Conservation (phyloP, 2,888 invertebrate genomes). For the Agrilus mali region DNA sequence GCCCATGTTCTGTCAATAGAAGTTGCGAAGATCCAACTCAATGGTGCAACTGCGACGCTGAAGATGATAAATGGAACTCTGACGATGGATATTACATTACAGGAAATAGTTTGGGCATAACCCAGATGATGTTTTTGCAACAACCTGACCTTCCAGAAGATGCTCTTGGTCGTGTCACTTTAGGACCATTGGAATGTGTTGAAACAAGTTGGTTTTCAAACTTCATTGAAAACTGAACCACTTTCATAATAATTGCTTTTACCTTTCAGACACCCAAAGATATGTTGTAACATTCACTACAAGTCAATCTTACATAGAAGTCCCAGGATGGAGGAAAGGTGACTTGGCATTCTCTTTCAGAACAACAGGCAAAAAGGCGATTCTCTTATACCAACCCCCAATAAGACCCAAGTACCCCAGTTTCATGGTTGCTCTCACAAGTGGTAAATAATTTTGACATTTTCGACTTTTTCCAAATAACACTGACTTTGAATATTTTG, state of each 20-base stretch:
- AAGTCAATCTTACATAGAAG: conserved; percentile 83
- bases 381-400: conserved; percentile 81
- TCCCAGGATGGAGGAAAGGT: conserved; percentile 86
- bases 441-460: conserved; percentile 41
- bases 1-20: conserved; percentile 63
- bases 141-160: conserved; percentile 71
- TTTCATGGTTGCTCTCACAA: conserved; percentile 82
- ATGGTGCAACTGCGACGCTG: conserved; percentile 85
- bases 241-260: neutral
- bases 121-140: conserved; percentile 81
- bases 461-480: neutral
- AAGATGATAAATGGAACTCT: conserved; percentile 75
- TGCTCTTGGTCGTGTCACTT: conserved; percentile 74
- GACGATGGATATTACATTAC: conserved; percentile 78
- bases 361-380: conserved; percentile 81
- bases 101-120: conserved; percentile 75
- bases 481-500: conserved; percentile 10
- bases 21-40: conserved; percentile 71
- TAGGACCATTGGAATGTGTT: conserved; percentile 86
- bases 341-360: conserved; percentile 88
- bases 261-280: conserved; percentile 66
- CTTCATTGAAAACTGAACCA: neutral
- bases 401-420: conserved; percentile 81
- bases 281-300: conserved; percentile 91
- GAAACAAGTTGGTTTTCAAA: conserved; percentile 69